phyloP scores from a whole-genome alignment of 2,113 vertebrate species.

The Dicaeum eximium region DNA sequence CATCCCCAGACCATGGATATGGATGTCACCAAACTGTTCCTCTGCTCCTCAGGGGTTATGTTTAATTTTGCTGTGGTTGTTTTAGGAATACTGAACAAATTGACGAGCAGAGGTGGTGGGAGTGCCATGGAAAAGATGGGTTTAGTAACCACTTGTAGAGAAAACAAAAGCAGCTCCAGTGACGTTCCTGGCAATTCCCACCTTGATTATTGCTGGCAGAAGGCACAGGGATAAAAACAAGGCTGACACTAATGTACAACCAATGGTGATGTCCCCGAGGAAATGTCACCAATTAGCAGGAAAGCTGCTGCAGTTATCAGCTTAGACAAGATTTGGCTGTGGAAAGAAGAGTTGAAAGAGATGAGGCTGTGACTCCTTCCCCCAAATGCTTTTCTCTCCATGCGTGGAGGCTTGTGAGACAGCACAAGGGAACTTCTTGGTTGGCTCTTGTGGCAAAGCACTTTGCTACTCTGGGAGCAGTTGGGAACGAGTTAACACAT shows the following conservation, averaged over 20 bases:
- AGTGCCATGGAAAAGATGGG: not conserved
- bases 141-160: not conserved
- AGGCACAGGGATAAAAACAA: not conserved
- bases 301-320: conserved; percentile 27
- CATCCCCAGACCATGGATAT: rapidly evolving
- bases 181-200: not conserved
- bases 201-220: conserved; percentile 9
- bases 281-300: conserved; percentile 13
- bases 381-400: not conserved
- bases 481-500: not conserved
- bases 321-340: not conserved
- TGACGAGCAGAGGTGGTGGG: not conserved
- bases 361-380: not conserved
- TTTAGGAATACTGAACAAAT: not conserved
- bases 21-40: not conserved
- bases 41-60: not conserved
- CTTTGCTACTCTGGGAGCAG: not conserved
- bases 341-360: no score
- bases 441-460: not conserved
- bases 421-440: not conserved
- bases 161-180: not conserved
- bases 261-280: not conserved
- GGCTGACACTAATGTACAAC: not conserved
- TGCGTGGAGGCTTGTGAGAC: rapidly evolving
- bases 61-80: not conserved